These are phyloP conservation scores for Drosophila melanica DNA, from an alignment of 1,140 invertebrate genomes.

Conservation along the genomic window DNA sequence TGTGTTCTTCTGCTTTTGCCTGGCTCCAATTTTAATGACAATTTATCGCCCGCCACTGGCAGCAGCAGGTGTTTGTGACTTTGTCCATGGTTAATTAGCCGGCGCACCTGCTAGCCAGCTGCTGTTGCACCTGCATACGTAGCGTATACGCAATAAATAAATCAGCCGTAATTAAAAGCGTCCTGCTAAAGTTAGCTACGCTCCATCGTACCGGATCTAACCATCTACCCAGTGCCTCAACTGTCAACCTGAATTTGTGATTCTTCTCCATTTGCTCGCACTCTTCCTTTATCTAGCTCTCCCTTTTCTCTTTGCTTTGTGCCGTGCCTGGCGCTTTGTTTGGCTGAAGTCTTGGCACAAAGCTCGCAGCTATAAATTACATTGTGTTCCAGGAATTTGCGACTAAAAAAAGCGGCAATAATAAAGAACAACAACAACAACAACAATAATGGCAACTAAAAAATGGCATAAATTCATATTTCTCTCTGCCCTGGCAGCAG, in stretches of 20 bases:
- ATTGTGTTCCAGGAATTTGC: constrained; percentile 73
- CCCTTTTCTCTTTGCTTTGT: constrained; percentile 15
- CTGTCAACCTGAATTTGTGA: constrained; percentile 65
- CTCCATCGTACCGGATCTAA: neutral
- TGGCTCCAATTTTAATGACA: constrained; percentile 57
- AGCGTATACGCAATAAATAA: constrained; percentile 75
- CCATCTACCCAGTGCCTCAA: constrained; percentile 44
- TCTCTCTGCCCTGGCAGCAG: constrained; percentile 36
- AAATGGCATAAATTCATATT: constrained; percentile 66
- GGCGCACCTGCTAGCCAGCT: constrained; percentile 2
- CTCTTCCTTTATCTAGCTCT: neutral
- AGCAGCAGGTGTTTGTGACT: constrained; percentile 4
- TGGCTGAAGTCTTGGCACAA: constrained; percentile 52
- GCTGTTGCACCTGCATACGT: constrained; percentile 46
- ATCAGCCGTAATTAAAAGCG: constrained; percentile 75
- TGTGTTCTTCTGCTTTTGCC: constrained; percentile 4
- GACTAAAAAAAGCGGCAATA: constrained; percentile 5
- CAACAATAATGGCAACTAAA: constrained; percentile 34
- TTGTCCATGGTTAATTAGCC: constrained; percentile 26
- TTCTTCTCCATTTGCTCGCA: neutral
- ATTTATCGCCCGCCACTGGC: constrained; percentile 49
- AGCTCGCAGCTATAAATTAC: constrained; percentile 73
- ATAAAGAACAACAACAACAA: constrained; percentile 37
- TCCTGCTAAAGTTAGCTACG: constrained; percentile 29
- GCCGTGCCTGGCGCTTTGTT: constrained; percentile 32